Conservation (phyloP, 2,888 invertebrate species). For the Pasiphila rectangulata region DNA sequence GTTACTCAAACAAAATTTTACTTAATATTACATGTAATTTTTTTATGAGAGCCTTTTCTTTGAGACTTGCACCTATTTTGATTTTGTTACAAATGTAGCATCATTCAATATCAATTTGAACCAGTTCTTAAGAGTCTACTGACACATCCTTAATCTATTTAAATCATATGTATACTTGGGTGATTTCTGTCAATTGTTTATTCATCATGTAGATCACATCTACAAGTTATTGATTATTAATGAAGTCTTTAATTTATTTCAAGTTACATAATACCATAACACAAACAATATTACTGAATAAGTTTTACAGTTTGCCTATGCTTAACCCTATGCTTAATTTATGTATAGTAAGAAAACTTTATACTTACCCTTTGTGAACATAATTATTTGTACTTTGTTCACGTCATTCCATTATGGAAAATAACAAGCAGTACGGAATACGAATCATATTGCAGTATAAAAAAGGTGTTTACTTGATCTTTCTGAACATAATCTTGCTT, state of each 20-base stretch:
- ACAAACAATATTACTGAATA: not conserved
- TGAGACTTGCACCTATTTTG: constrained; percentile 67
- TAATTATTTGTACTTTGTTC: constrained; percentile 51
- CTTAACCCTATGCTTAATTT: constrained; percentile 39
- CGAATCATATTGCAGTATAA: constrained; percentile 5
- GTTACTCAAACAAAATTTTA: constrained; percentile 18
- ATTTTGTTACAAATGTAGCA: constrained; percentile 16
- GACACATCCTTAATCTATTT: constrained; percentile 54
- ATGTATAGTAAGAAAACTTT: constrained; percentile 47
- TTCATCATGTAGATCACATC: constrained; percentile 70
- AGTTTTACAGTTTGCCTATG: not conserved
- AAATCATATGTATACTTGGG: constrained; percentile 14
- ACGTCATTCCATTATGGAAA: constrained; percentile 27
- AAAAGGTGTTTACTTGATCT: not conserved
- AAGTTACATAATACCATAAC: constrained; percentile 43
- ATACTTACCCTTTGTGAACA: constrained; percentile 56
- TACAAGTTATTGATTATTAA: constrained; percentile 48
- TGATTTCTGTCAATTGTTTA: constrained; percentile 55
- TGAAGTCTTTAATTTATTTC: constrained; percentile 46
- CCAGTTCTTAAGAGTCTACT: constrained; percentile 45
- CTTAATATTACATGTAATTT: constrained; percentile 32
- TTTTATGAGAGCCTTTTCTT: constrained; percentile 50
- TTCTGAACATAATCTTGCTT: constrained; percentile 6
- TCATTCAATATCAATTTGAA: constrained; percentile 26
- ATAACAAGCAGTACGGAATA: constrained; percentile 4